A percentile compares a stretch with the other conserved stretches of the same genome.
These are phyloP conservation scores for Ptilonorhynchus violaceus DNA, from an alignment of 2,113 vertebrate genomes.

Conservation along the genomic window DNA sequence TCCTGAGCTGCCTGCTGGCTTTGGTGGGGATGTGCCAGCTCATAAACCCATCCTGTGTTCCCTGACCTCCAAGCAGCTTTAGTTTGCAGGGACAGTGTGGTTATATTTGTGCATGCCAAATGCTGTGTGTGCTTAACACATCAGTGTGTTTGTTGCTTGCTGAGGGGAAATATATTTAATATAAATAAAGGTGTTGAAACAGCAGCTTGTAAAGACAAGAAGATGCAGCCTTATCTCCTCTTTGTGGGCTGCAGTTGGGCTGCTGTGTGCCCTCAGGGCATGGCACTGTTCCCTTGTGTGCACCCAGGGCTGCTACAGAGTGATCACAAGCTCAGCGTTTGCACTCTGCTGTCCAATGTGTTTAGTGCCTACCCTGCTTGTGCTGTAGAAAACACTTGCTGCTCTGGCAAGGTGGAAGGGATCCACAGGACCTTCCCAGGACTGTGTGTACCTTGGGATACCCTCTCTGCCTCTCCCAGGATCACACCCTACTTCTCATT, in stretches of 20 bases:
- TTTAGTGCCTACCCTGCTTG: neutral
- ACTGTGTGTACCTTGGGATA: neutral
- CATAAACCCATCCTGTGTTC: neutral
- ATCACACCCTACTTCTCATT: neutral
- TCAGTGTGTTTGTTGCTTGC: neutral
- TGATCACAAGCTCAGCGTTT: neutral
- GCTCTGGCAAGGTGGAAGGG: neutral
- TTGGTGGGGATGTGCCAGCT: neutral
- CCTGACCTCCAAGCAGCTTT: neutral
- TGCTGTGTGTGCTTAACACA: neutral
- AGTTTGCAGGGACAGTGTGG: neutral
- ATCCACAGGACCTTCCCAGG: neutral
- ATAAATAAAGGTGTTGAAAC: neutral
- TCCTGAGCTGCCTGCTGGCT: neutral
- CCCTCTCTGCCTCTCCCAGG: neutral
- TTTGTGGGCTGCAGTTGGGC: neutral
- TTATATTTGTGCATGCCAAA: neutral
- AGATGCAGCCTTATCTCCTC: neutral
- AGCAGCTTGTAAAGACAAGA: neutral
- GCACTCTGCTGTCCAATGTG: neutral
- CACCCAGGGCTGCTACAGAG: neutral
- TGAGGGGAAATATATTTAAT: neutral
- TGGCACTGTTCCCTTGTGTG: neutral
- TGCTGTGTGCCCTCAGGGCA: rapidly evolving
- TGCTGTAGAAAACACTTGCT: neutral